phyloP scores from a whole-genome alignment of 2,113 vertebrate genomes.

The Limanda limanda region DNA sequence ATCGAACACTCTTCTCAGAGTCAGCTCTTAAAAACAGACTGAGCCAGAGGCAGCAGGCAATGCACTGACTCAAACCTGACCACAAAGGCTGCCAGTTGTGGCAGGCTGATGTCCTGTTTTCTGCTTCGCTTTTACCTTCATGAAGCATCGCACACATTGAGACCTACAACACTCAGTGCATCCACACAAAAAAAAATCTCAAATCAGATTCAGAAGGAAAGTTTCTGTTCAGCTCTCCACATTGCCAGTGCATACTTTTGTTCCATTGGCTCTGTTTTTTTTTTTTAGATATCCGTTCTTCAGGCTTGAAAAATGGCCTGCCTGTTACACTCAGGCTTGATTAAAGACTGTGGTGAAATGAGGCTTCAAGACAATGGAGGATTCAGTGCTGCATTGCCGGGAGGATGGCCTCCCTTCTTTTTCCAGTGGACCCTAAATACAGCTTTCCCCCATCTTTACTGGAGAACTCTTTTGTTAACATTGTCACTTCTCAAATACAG shows the following conservation, averaged over 20 bases:
- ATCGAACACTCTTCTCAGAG: slow-evolving; percentile 34
- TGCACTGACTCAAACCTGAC: slow-evolving; percentile 48
- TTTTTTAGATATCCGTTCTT: neutral
- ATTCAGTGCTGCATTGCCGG: slow-evolving; percentile 24
- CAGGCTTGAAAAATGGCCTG: slow-evolving; percentile 38
- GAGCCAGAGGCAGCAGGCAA: slow-evolving; percentile 22
- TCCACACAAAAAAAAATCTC: neutral
- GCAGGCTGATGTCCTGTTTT: slow-evolving; percentile 71
- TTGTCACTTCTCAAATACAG: slow-evolving; percentile 48
- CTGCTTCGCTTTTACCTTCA: slow-evolving; percentile 8
- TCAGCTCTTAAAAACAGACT: slow-evolving; percentile 16
- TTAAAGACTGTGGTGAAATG: slow-evolving; percentile 55
- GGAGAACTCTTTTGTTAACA: slow-evolving; percentile 47
- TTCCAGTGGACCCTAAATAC: slow-evolving; percentile 40
- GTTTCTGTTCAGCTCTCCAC: neutral
- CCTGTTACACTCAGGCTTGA: slow-evolving; percentile 48
- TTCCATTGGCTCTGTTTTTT: neutral
- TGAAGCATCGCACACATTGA: slow-evolving; percentile 20
- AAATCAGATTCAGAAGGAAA: slow-evolving; percentile 5
- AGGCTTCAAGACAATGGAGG: slow-evolving; percentile 41
- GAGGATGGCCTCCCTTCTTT: slow-evolving; percentile 18
- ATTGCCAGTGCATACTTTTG: neutral
- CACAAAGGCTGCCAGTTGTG: slow-evolving; percentile 44
- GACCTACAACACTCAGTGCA: neutral
- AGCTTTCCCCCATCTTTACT: slow-evolving; percentile 39